Base-by-base conservation (phyloP, 2,113 vertebrate genomes). In the Polypterus bichir region DNA sequence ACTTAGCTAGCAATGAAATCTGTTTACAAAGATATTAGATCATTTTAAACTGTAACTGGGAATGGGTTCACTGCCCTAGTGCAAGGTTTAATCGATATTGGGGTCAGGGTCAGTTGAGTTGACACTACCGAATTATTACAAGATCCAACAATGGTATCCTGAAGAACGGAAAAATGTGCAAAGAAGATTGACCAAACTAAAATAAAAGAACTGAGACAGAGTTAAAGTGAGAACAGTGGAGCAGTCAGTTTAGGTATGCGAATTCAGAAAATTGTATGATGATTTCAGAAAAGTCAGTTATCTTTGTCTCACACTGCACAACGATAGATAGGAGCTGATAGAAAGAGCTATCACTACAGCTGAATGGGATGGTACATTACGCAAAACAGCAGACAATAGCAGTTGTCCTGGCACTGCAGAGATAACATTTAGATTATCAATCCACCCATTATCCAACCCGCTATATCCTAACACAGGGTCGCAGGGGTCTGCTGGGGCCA, bases 281-380 rank as follows among this genome's bases (percentile, higher is more conserved):
- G 64, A 60, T 60, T 60, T 54, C 11, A 53, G 58, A 47, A 65
- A 65, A 65, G 60, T 54, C 8, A 46, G 48, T 51, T 65, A 65
- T 47, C 4, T 65, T 46, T 65, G 64, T 54, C 27, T 27, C 9
- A 47, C 58, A 47, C 9, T 59, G 46, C 59, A 60, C 45, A 54
- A 60, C 57, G 5, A 7, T 7, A 65, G 60, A 52, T 65, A 59
- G 59, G 45, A 59, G 57, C 49, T 60, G 6, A 46, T 7, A 6
- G 61, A 65, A 48, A 9, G 52, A 55, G 59, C 60, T 49, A 57
- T 60, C 27, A 60, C 44, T 54, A 65, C 59, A 6, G 59, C 64
- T 7, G 45, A 60, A 57, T 65, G 59, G 59, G 49, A 65, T 11
- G 48, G 46, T 44, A 5, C 49, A 10, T 27, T 60, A 7, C 64